Evolutionary conservation across 2,888 invertebrate species (phyloP), one percentile per base, ranked within the genome.

Genomic region (Meta bourneti): DNA sequence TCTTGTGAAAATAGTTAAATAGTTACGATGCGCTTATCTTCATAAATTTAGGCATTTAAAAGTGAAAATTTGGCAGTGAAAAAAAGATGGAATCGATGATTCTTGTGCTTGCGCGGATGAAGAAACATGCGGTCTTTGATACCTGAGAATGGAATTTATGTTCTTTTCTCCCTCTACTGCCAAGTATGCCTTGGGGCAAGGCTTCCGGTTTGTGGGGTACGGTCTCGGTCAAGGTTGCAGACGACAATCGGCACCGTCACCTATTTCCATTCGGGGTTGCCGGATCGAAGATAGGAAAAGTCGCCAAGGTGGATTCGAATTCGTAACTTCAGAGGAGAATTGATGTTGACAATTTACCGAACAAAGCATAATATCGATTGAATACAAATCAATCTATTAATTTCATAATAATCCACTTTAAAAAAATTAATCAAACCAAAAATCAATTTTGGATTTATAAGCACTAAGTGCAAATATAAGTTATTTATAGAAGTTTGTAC

Each of bases 141-240:
- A 34, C 16, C 48, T 54, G 20, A 34, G 80, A 77, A 77, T 49
- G 13, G 77, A 77, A 77, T 77, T 77, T 19, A n/a, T n/a, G 7
- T n/a, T n/a, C 77, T 51, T 52, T 51, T 77, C 34, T 77, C 52
- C 34, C 19, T 77, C 52, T 34, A 0, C 20, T 72, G 34, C 72
- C 72, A 49, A 6, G 49, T 83, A 13, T 52, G 34, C 72, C 84
- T 74, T 51, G 6, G 71, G 81, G 84, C 84, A 90, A 72, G 80
- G 85, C 90, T 85, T 85, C 85, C 91, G 87, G 91, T 82, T 91
- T 91, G 90, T 86, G 77, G 87, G 83, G 82, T 83, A 83, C 72
- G 91, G 91, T 91, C 91, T 91, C 91, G 91, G 91, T 91, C 91
- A 91, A 91, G 91, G 91, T 74, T 91, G 87, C 90, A 72, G 80